A percentile compares a stretch with the other conserved stretches of the same genome.
Evolutionary conservation across 35 echinoderm and acorn worm species (phyloP).

Genomic region (Amphiura filiformis): DNA sequence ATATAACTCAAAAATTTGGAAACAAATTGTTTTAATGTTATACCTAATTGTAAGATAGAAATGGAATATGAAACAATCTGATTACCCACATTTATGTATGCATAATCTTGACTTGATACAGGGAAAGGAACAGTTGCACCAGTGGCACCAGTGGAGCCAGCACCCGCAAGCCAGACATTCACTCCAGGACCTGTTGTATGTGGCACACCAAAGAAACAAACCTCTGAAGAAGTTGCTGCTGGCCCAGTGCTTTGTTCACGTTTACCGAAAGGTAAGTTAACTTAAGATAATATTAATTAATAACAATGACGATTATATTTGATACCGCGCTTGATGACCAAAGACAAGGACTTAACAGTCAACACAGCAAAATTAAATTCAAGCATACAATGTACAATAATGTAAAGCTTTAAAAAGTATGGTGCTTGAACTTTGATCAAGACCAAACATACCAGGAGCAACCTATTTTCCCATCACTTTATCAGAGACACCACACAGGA

Average conservation of each 20-base stretch:
- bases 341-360: not conserved
- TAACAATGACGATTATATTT: not conserved
- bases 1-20: not conserved
- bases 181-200: not conserved
- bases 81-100: not conserved
- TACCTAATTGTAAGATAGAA: not conserved
- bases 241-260: not conserved
- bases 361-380: not conserved
- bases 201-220: not conserved
- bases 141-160: not conserved
- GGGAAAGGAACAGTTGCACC: not conserved
- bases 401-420: not conserved
- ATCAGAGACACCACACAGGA: too few relatives aligned
- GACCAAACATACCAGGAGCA: too few relatives aligned
- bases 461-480: too few relatives aligned
- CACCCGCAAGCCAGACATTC: not conserved
- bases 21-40: not conserved
- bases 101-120: not conserved
- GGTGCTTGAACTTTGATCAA: too few relatives aligned
- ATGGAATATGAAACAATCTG: not conserved
- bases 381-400: not conserved
- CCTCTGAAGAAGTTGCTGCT: not conserved
- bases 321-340: not conserved
- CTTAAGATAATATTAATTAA: not conserved
- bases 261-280: not conserved